A percentile compares a stretch with the other conserved stretches of the same genome.
These are phyloP conservation scores for Macrochelys suwanniensis DNA, from an alignment of 2,797 vertebrate genomes.

Conservation along the genomic window DNA sequence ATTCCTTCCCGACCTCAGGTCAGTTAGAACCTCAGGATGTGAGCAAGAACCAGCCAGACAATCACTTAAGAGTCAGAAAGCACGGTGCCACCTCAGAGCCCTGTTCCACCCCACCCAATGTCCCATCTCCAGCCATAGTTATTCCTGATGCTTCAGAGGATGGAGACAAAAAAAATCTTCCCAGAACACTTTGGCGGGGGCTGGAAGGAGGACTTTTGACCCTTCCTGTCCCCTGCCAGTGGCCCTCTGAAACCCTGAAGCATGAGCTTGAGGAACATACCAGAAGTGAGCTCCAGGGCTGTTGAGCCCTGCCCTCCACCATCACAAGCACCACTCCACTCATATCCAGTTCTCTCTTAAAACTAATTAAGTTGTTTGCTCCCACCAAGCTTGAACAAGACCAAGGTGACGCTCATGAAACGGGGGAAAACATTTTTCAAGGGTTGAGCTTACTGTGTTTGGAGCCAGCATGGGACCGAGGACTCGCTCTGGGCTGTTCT, in stretches of 20 bases:
- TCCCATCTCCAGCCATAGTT: not conserved
- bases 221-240: not conserved
- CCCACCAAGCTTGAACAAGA: not conserved
- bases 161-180: not conserved
- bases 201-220: not conserved
- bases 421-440: not conserved
- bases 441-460: not conserved
- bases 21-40: not conserved
- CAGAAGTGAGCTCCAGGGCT: not conserved
- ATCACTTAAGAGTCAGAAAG: too few species aligned
- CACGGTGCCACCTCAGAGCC: not conserved
- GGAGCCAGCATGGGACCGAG: not conserved
- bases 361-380: not conserved
- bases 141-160: not conserved
- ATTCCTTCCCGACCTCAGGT: not conserved
- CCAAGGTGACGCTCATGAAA: rapidly evolving
- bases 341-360: not conserved
- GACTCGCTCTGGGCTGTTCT: not conserved
- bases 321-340: not conserved
- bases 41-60: not conserved
- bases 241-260: not conserved
- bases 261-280: not conserved
- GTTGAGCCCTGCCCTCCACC: not conserved
- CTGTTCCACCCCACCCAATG: not conserved
- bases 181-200: not conserved